phyloP scores from a whole-genome alignment of 2,888 invertebrate genomes.

The Philopedon plagiatum region DNA sequence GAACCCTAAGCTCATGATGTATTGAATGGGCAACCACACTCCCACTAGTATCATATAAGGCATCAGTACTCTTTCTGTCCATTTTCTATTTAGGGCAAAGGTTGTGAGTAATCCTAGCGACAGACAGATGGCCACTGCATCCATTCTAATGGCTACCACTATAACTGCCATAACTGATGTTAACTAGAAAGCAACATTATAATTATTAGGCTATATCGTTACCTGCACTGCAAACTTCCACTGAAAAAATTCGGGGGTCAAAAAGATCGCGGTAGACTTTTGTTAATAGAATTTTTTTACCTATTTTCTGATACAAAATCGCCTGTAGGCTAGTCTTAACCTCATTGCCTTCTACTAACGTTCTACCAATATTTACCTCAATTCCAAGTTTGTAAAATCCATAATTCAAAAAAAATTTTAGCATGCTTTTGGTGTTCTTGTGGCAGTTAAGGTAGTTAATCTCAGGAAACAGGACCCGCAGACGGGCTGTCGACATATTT shows the following conservation, averaged over 20 bases:
- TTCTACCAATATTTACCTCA: too few species aligned
- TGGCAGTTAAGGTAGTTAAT: conserved; percentile 41
- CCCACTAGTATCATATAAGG: conserved; percentile 5
- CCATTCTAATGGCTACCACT: conserved; percentile 39
- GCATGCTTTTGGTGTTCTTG: conserved; percentile 22
- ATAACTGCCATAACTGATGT: conserved; percentile 13
- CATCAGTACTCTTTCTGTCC: conserved; percentile 23
- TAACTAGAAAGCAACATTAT: conserved; percentile 22
- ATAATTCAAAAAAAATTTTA: conserved; percentile 43
- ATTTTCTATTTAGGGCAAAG: conserved; percentile 21
- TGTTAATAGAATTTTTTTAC: too few species aligned
- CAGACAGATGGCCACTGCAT: conserved; percentile 17
- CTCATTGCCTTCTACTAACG: too few species aligned
- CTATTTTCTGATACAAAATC: too few species aligned
- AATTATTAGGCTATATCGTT: too few species aligned
- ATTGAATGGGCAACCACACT: conserved; percentile 28
- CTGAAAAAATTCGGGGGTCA: too few species aligned
- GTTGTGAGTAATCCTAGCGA: conserved; percentile 26
- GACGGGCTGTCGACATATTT: not conserved
- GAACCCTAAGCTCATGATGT: conserved; percentile 35
- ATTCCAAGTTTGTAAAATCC: conserved; percentile 45
- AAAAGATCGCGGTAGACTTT: too few species aligned
- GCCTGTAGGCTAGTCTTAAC: too few species aligned
- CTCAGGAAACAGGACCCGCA: conserved; percentile 29
- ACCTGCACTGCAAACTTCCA: too few species aligned